Evolutionary conservation across 1,140 invertebrate species (phyloP), one percentile per base, ranked within the genome.

Genomic region (Diorhabda elongata): DNA sequence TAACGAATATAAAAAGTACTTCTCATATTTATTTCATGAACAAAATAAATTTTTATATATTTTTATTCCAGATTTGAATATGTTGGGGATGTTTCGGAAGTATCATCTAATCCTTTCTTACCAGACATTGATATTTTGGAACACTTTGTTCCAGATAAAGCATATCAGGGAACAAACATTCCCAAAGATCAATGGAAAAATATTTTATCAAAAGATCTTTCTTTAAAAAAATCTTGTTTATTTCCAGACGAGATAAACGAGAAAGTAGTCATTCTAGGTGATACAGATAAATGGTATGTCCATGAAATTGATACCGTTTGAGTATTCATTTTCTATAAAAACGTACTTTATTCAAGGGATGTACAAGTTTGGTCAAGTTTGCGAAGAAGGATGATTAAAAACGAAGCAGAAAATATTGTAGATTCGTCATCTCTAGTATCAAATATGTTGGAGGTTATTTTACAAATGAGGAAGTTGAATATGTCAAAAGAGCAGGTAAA

Each of bases 391-490:
- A 79, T 80, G 8, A 81, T 83, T 58, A 81, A 76, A 64, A 71
- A 73, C 63, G 79, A 82, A 56, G 78, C 79, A 58, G 83, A 84
- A 3, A 80, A 81, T 5, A 79, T 79, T 2, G 85, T 91, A 47
- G 91, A 90, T 2, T 90, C 93, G 89, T 96, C 94, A 0, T 89
- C 91, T 62, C 81, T 96, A 2, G 91, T 96, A 6, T 89, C 90
- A 26, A 89, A 89, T 69, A 93, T 95, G 88, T 82, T 95, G 44
- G 94, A 96, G 82, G 89, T 91, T 6, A 84, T 95, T 3, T 84
- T 89, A 3, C 87, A 91, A 73, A 88, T 96, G 83, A 89, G 89
- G 81, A 87, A 85, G 73, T 82, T 89, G 56, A 85, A 86, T 69
- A 85, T 85, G 73, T 86, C 88, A 60, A 83, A 89, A 42, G 83